Evolutionary conservation across 2,888 invertebrate species (phyloP).

Genomic region (Holacanthella duospinosa): DNA sequence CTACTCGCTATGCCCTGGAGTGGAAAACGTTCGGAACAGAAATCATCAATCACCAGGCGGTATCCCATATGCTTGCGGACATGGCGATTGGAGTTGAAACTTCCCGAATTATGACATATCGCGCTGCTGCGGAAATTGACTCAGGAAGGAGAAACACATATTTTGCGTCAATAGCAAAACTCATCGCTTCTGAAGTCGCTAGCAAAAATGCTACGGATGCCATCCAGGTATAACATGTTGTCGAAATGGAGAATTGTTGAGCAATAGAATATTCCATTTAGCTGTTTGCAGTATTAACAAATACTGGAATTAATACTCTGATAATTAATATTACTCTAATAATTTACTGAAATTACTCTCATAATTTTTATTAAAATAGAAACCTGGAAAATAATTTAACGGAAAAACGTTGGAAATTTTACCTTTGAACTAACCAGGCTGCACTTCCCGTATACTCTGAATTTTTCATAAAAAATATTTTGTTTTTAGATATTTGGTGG

Average conservation of each 20-base stretch:
- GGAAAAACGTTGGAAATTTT: too few relatives aligned
- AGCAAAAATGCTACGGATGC: conserved; percentile 91
- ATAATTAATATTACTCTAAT: too few relatives aligned
- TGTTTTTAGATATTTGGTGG: conserved; percentile 74
- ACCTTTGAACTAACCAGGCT: too few relatives aligned
- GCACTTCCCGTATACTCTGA: not conserved
- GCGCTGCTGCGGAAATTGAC: conserved; percentile 83
- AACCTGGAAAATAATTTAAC: too few relatives aligned
- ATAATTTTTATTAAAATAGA: too few relatives aligned
- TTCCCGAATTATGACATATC: conserved; percentile 72
- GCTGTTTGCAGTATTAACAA: too few relatives aligned
- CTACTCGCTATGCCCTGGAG: conserved; percentile 80
- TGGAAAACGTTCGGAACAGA: conserved; percentile 85
- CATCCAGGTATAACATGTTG: conserved; percentile 49
- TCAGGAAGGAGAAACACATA: conserved; percentile 68
- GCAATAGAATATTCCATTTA: too few relatives aligned
- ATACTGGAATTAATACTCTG: too few relatives aligned
- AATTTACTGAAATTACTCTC: too few relatives aligned
- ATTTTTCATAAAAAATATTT: too few relatives aligned
- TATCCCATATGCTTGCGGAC: conserved; percentile 89
- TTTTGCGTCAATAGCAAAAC: conserved; percentile 90
- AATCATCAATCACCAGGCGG: conserved; percentile 67
- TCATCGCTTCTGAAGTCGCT: conserved; percentile 80
- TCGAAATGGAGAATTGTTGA: not conserved
- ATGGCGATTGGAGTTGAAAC: conserved; percentile 87